These are phyloP conservation scores for Choristoneura fumiferana DNA, from an alignment of 1,140 invertebrate species.

Conservation along the genomic window DNA sequence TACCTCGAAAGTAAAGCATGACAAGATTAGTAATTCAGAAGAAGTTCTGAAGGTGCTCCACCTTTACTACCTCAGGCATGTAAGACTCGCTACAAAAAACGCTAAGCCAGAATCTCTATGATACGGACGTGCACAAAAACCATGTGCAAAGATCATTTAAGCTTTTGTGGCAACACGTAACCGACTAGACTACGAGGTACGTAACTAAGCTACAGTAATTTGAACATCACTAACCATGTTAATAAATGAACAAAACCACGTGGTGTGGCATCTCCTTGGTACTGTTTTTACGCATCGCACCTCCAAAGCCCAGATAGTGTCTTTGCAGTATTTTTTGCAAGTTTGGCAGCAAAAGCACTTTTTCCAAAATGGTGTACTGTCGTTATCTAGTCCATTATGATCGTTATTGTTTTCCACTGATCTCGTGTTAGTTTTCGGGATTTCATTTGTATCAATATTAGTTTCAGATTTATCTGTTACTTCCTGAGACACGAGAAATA, in stretches of 20 bases:
- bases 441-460: slow-evolving; percentile 40
- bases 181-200: too few species aligned
- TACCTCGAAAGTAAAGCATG: too few species aligned
- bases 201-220: too few species aligned
- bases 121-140: too few species aligned
- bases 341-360: slow-evolving; percentile 44
- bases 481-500: slow-evolving; percentile 54
- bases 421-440: slow-evolving; percentile 43
- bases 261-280: slow-evolving; percentile 41
- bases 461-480: slow-evolving; percentile 40
- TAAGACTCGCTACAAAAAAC: too few species aligned
- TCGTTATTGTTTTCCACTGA: slow-evolving; percentile 35
- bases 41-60: too few species aligned
- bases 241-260: slow-evolving; percentile 47
- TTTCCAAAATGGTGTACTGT: slow-evolving; percentile 39
- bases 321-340: slow-evolving; percentile 43
- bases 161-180: too few species aligned
- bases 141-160: too few species aligned
- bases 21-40: too few species aligned
- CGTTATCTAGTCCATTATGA: slow-evolving; percentile 22
- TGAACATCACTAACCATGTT: slow-evolving; percentile 60
- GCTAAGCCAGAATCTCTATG: too few species aligned
- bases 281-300: slow-evolving; percentile 58
- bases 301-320: slow-evolving; percentile 51
- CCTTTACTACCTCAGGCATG: too few species aligned